Conservation (phyloP, 2,797 vertebrate genomes). For the Macroramphosus scolopax region DNA sequence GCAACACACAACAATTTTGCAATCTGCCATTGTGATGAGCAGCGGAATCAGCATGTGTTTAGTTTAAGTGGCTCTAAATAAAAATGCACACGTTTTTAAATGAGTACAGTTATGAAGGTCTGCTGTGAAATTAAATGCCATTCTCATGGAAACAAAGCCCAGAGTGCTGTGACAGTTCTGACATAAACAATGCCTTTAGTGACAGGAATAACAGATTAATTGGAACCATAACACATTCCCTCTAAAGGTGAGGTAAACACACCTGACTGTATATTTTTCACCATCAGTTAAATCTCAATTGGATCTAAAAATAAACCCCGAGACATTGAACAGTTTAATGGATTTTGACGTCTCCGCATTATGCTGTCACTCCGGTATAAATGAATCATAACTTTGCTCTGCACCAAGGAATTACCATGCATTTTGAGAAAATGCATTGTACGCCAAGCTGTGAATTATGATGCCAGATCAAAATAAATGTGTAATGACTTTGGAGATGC, state of each 20-base stretch:
- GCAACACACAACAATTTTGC: constrained; percentile 67
- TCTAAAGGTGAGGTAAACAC: constrained; percentile 99
- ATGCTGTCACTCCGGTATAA: constrained; percentile 99
- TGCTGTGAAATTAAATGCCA: constrained; percentile 87
- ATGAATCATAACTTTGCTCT: constrained; percentile 99
- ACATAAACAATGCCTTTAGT: constrained; percentile 95
- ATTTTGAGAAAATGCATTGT: constrained; percentile 98
- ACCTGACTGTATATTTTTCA: constrained; percentile 99
- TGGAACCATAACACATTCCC: constrained; percentile 98
- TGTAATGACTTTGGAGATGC: constrained; percentile 85
- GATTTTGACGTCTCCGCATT: constrained; percentile 99
- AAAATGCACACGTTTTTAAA: constrained; percentile 71
- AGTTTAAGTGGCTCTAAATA: constrained; percentile 74
- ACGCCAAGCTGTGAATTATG: constrained; percentile 94
- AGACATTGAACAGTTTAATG: constrained; percentile 99
- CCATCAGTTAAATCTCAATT: constrained; percentile 99
- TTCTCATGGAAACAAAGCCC: constrained; percentile 82
- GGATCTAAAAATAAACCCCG: constrained; percentile 99
- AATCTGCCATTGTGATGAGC: constrained; percentile 79
- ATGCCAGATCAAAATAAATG: constrained; percentile 96
- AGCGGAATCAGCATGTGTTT: constrained; percentile 78
- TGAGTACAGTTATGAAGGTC: constrained; percentile 80
- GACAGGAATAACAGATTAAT: constrained; percentile 99
- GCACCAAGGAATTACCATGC: constrained; percentile 96
- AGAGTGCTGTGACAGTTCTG: constrained; percentile 92